Evolutionary conservation across 2,113 vertebrate species (phyloP).

Genomic region (Myrmecobius fasciatus): DNA sequence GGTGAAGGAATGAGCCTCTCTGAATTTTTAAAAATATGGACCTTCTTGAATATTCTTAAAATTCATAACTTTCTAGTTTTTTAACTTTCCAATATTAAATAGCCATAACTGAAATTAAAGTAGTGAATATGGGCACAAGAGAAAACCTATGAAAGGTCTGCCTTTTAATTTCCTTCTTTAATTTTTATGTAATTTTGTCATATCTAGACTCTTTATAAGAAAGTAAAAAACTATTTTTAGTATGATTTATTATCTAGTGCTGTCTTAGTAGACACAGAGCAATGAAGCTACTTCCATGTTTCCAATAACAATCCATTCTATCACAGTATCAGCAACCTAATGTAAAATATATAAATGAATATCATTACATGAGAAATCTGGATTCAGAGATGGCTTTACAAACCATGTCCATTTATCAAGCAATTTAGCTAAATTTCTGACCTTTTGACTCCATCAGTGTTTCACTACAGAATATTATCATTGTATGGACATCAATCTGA

Average conservation of each 20-base stretch:
- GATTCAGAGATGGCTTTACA: background rate
- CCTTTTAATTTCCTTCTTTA: slow-evolving; percentile 16
- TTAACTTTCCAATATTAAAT: slow-evolving; percentile 46
- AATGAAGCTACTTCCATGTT: background rate
- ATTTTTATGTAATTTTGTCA: slow-evolving; percentile 27
- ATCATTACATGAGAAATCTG: background rate
- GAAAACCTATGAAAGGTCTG: background rate
- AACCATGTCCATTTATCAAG: background rate
- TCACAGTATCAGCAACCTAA: background rate
- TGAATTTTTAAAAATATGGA: background rate
- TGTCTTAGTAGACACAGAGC: background rate
- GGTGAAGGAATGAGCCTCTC: slow-evolving; percentile 31
- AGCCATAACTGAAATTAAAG: background rate
- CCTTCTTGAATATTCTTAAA: slow-evolving; percentile 40
- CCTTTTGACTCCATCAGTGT: background rate
- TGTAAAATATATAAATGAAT: background rate
- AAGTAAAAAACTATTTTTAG: background rate
- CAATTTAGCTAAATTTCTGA: background rate
- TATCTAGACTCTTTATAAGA: background rate
- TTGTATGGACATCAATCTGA: background rate
- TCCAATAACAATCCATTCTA: background rate
- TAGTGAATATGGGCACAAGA: background rate
- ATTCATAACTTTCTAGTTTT: slow-evolving; percentile 48
- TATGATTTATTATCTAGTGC: background rate
- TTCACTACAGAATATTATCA: background rate